Percentiles rank a stretch among this genome's conserved stretches.
These are phyloP conservation scores for Cyclopterus lumpus DNA, from an alignment of 2,797 vertebrate species.

Conservation along the genomic window DNA sequence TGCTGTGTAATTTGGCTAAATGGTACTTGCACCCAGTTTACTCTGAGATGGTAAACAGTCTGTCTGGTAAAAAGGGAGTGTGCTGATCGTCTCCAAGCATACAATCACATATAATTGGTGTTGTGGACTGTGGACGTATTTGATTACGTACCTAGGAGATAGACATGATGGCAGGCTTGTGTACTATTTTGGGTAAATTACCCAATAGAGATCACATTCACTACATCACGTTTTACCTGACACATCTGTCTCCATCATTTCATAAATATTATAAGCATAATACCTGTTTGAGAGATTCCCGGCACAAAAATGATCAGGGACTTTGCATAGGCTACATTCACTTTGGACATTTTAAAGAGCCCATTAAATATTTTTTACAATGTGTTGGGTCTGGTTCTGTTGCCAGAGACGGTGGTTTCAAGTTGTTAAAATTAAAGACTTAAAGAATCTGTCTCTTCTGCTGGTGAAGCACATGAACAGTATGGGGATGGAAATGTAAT, in stretches of 20 bases:
- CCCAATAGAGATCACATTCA: constrained; percentile 25
- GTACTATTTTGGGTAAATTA: constrained; percentile 37
- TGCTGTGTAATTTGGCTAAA: constrained; percentile 84
- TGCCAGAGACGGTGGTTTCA: constrained; percentile 29
- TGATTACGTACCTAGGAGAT: constrained; percentile 72
- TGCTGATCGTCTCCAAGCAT: constrained; percentile 61
- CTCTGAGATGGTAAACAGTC: constrained; percentile 78
- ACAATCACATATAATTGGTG: constrained; percentile 79
- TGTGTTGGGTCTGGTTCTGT: constrained; percentile 33
- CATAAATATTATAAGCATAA: not conserved
- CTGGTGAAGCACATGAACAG: constrained; percentile 8
- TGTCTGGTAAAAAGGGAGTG: constrained; percentile 71
- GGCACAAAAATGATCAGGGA: not conserved
- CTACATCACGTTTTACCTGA: constrained; percentile 6
- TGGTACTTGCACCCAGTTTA: constrained; percentile 71
- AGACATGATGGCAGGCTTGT: constrained; percentile 40
- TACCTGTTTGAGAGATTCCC: not conserved
- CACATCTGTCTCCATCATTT: constrained; percentile 11
- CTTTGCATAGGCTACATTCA: constrained; percentile 6
- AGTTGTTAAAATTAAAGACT: constrained; percentile 34
- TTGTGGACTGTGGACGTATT: constrained; percentile 65
- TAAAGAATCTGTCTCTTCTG: constrained; percentile 11
- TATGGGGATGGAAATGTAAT: constrained; percentile 5
- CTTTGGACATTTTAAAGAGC: constrained; percentile 21
- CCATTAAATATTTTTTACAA: constrained; percentile 46